A percentile compares a stretch with the other conserved stretches of the same genome.
Evolutionary conservation across 2,113 vertebrate species (phyloP).

Genomic region (Ammodramus savannarum): DNA sequence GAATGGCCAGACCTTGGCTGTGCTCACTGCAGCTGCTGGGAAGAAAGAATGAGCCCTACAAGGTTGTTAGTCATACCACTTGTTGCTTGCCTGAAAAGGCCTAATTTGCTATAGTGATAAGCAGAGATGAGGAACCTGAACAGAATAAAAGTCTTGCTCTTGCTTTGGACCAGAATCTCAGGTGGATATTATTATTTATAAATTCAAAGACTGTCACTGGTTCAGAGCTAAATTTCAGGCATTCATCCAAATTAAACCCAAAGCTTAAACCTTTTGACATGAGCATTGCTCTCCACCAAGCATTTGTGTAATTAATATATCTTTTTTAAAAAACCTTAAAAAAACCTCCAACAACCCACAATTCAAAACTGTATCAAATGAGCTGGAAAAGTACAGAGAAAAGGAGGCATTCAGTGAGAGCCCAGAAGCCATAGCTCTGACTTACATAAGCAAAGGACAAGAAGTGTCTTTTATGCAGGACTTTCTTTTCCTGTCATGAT

Average conservation of each 20-base stretch:
- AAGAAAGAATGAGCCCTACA: neutral
- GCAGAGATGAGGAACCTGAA: constrained; percentile 10
- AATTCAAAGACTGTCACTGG: constrained; percentile 13
- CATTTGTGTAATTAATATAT: constrained; percentile 31
- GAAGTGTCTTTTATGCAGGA: neutral
- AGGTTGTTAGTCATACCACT: neutral
- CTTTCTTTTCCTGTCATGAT: neutral
- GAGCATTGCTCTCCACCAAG: neutral
- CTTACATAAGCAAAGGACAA: neutral
- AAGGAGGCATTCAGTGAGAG: neutral
- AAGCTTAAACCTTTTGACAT: constrained; percentile 30
- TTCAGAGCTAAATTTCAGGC: constrained; percentile 31
- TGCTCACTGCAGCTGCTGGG: neutral
- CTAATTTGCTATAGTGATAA: neutral
- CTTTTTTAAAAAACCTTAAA: neutral
- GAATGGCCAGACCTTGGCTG: neutral
- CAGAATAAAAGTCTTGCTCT: constrained; percentile 25
- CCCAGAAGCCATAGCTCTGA: neutral
- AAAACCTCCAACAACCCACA: neutral
- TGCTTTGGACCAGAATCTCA: constrained; percentile 6
- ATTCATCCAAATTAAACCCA: constrained; percentile 25
- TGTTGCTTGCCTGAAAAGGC: neutral
- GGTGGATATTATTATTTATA: constrained; percentile 49
- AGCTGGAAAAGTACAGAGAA: constrained; percentile 44
- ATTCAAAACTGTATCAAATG: neutral